Percentiles rank a stretch among this genome's conserved stretches.
Conservation (phyloP, 2,888 invertebrate genomes). For the Elegia similella region DNA sequence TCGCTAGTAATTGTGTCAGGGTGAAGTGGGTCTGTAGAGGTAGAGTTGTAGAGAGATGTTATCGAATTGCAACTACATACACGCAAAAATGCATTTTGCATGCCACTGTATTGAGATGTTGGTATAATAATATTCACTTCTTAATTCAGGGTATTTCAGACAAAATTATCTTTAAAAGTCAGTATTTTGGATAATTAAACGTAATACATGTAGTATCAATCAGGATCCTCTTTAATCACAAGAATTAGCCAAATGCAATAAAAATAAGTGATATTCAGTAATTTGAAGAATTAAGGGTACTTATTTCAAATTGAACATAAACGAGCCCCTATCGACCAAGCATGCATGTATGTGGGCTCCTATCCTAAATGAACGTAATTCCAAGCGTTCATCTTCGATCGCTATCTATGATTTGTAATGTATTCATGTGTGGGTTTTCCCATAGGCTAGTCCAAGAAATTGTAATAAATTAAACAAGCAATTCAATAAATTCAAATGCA, state of each 20-base stretch:
- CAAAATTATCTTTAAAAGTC: too few species aligned
- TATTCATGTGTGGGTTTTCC: neutral
- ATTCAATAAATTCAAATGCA: neutral
- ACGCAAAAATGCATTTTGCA: too few species aligned
- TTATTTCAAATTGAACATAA: neutral
- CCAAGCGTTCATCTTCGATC: neutral
- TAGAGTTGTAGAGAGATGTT: too few species aligned
- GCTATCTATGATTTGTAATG: neutral
- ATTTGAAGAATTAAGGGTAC: neutral
- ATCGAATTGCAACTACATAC: too few species aligned
- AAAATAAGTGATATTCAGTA: neutral
- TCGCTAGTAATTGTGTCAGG: too few species aligned
- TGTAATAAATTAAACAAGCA: neutral
- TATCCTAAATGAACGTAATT: neutral
- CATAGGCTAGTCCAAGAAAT: neutral
- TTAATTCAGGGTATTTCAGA: too few species aligned
- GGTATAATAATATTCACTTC: too few species aligned
- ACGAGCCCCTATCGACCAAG: neutral
- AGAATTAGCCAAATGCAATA: neutral
- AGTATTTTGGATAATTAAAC: too few species aligned
- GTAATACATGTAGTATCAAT: too few species aligned
- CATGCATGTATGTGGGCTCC: neutral
- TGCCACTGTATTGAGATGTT: too few species aligned
- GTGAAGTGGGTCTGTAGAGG: too few species aligned
- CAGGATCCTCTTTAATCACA: too few species aligned